phyloP scores from a whole-genome alignment of 2,797 vertebrate genomes.

The Pteropus rufus region DNA sequence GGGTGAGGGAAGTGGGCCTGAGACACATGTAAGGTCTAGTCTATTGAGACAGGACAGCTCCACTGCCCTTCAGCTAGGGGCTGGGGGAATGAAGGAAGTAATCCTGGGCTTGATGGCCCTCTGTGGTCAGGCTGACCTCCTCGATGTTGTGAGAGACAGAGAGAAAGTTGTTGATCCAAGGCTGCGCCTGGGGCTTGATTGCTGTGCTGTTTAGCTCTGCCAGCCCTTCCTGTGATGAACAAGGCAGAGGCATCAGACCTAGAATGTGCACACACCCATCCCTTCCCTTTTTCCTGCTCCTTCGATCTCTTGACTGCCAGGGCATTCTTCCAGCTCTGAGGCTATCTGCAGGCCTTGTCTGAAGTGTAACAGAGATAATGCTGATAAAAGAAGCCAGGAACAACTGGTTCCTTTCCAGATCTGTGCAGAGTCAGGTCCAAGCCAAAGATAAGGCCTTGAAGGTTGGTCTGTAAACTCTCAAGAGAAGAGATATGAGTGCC shows the following conservation, averaged over 20 bases:
- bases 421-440: not conserved
- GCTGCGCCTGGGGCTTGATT: constrained; percentile 96
- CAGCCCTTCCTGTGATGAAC: constrained; percentile 90
- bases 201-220: constrained; percentile 93
- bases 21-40: not conserved
- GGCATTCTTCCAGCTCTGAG: not conserved
- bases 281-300: not conserved
- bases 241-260: not conserved
- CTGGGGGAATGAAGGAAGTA: not conserved
- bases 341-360: not conserved
- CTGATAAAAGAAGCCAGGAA: not conserved
- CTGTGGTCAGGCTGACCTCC: constrained; percentile 85
- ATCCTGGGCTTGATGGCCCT: not conserved
- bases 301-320: not conserved
- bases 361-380: not conserved
- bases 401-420: not conserved
- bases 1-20: not conserved
- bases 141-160: constrained; percentile 98
- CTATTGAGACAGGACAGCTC: not conserved
- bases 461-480: not conserved
- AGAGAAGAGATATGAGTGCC: not conserved
- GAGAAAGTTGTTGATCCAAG: constrained; percentile 97
- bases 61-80: not conserved
- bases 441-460: not conserved
- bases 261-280: not conserved